phyloP scores from a whole-genome alignment of 1,140 invertebrate species.

The Plutomurus gul region DNA sequence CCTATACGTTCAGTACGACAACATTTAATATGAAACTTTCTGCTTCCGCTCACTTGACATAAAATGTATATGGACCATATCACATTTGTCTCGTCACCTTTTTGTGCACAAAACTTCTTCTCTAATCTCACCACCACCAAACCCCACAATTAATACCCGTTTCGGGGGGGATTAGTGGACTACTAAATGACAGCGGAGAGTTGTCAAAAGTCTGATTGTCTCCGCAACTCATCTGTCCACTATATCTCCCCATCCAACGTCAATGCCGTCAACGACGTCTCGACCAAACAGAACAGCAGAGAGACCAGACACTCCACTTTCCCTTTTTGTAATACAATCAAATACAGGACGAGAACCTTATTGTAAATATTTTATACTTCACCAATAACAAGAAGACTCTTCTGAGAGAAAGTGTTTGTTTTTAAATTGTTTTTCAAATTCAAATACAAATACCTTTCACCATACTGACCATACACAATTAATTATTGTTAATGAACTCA shows the following conservation, averaged over 20 bases:
- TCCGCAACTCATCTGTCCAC: slow-evolving; percentile 54
- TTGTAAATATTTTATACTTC: background rate
- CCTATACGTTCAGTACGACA: too few species aligned
- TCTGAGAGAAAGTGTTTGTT: too few species aligned
- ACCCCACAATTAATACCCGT: background rate
- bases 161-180: slow-evolving; percentile 52
- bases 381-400: too few species aligned
- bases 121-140: background rate
- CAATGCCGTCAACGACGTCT: background rate
- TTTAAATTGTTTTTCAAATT: too few species aligned
- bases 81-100: too few species aligned
- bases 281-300: background rate
- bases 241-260: slow-evolving; percentile 51
- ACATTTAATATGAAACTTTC: too few species aligned
- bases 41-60: too few species aligned
- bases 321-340: background rate
- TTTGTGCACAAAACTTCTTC: too few species aligned
- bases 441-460: too few species aligned
- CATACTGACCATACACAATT: too few species aligned
- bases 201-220: slow-evolving; percentile 54
- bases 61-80: too few species aligned
- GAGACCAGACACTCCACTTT: background rate
- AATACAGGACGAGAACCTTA: background rate
- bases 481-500: too few species aligned
- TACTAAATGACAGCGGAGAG: slow-evolving; percentile 55